Evolutionary conservation across 2,888 invertebrate genomes (phyloP), one percentile per base, ranked within the genome.

Genomic region (Drosophila mayaguana): DNA sequence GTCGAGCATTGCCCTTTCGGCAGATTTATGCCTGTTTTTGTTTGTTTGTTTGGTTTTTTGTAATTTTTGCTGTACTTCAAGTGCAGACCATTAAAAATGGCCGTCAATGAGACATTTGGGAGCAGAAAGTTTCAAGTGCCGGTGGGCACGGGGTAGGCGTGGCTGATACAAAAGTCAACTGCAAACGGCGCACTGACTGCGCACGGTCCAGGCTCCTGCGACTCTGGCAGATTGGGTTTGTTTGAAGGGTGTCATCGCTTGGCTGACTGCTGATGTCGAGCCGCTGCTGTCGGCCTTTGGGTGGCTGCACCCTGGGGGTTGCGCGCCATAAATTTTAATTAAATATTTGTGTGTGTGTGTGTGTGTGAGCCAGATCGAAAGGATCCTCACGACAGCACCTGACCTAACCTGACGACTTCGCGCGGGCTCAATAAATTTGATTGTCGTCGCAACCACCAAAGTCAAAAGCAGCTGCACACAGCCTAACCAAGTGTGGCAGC

Each of bases 291-390:
- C 32, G 32, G 54, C 32, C 45, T 67, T 77, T 70, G 75, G 80
- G 45, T 75, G 69, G 62, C 72, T 77, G 80, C 78, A 66, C 71
- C 63, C 76, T 64, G 63, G 83, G 84, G 84, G 77, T 86, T 80
- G 85, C 61, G 75, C 75, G 73, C 75, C 84, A 86, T 88, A 86
- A 88, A 87, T 86, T 86, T 86, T 86, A 86, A 86, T 86, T 88
- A 86, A 86, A 86, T 87, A 86, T 88, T 88, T 88, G n/a, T 75
- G 66, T 75, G 54, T 78, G 55, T 53, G 60, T 57, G 69, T 75
- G 56, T 78, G 62, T 56, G 60, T 57, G 66, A 51, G 73, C 48
- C 63, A 78, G 79, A 78, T 78, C 79, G 72, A 56, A 64, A 59
- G 53, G 72, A 78, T 78, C 78, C 71, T 78, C 71, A n/a, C 18